Evolutionary conservation across 2,888 invertebrate genomes (phyloP).

Genomic region (Odontomyia ornata): DNA sequence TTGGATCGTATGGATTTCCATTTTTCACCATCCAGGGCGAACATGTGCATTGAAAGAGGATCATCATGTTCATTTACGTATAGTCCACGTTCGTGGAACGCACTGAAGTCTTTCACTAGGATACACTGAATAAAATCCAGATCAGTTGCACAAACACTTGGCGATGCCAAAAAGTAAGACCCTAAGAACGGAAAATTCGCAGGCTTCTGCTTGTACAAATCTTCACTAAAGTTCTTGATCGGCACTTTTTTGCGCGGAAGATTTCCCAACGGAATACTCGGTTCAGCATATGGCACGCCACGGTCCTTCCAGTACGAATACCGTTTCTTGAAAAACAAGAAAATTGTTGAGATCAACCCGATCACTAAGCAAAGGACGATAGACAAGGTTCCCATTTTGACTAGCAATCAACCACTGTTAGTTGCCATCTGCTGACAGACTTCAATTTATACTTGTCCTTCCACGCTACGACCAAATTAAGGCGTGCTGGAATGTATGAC

Average conservation of each 20-base stretch:
- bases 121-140: conserved; percentile 58
- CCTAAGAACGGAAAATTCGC: conserved; percentile 57
- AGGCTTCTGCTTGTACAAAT: conserved; percentile 50
- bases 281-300: conserved; percentile 51
- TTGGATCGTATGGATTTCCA: conserved; percentile 61
- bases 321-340: background rate
- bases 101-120: conserved; percentile 57
- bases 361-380: background rate
- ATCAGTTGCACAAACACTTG: conserved; percentile 58
- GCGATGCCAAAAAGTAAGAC: conserved; percentile 57
- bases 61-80: conserved; percentile 58
- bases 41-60: conserved; percentile 62
- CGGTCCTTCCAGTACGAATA: conserved; percentile 53
- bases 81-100: conserved; percentile 59
- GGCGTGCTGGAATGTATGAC: too few species aligned
- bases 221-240: conserved; percentile 42
- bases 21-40: conserved; percentile 61
- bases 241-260: conserved; percentile 32
- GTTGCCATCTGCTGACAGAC: background rate
- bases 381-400: conserved; percentile 2
- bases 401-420: too few species aligned
- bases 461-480: too few species aligned
- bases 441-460: too few species aligned
- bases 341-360: background rate
- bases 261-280: conserved; percentile 55